Evolutionary conservation across 2,888 invertebrate species (phyloP).

Genomic region (Lordiphosa andalusiaca): DNA sequence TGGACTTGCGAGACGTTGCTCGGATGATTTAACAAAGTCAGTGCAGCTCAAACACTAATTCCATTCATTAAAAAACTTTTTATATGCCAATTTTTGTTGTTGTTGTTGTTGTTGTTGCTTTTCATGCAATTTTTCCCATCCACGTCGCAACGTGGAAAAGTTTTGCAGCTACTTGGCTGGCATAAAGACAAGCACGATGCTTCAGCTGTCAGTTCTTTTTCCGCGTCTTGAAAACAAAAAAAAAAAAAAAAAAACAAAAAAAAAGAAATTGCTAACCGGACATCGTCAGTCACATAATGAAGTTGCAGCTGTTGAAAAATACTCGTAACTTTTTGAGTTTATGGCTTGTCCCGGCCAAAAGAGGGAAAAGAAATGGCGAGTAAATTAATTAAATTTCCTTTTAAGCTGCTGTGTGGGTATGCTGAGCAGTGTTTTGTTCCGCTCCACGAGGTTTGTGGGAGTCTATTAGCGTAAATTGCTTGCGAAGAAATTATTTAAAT

Average conservation of each 20-base stretch:
- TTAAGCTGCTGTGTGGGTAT: conserved; percentile 45
- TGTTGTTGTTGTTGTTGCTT: conserved; percentile 7
- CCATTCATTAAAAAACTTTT: conserved; percentile 74
- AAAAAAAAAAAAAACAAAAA: conserved; percentile 39
- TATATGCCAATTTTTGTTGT: conserved; percentile 66
- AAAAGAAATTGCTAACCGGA: conserved; percentile 59
- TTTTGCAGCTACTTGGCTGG: conserved; percentile 41
- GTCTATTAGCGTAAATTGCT: neutral
- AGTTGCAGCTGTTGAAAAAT: conserved; percentile 69
- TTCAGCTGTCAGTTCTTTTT: conserved; percentile 10
- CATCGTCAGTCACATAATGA: conserved; percentile 74
- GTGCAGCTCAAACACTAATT: conserved; percentile 69
- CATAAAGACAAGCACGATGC: conserved; percentile 39
- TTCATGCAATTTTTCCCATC: conserved; percentile 23
- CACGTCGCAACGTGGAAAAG: conserved; percentile 26
- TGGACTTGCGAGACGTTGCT: conserved; percentile 45
- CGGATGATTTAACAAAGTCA: conserved; percentile 67
- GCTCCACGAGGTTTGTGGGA: neutral
- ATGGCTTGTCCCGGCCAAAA: conserved; percentile 56
- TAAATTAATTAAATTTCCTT: conserved; percentile 66
- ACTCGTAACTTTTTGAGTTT: conserved; percentile 55
- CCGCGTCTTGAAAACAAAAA: conserved; percentile 18
- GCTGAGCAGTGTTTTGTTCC: conserved; percentile 38
- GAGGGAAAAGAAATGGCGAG: conserved; percentile 19
- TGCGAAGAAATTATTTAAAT: neutral